These are phyloP conservation scores for Nothocercus nigrocapillus DNA, from an alignment of 2,113 vertebrate species.

Conservation along the genomic window DNA sequence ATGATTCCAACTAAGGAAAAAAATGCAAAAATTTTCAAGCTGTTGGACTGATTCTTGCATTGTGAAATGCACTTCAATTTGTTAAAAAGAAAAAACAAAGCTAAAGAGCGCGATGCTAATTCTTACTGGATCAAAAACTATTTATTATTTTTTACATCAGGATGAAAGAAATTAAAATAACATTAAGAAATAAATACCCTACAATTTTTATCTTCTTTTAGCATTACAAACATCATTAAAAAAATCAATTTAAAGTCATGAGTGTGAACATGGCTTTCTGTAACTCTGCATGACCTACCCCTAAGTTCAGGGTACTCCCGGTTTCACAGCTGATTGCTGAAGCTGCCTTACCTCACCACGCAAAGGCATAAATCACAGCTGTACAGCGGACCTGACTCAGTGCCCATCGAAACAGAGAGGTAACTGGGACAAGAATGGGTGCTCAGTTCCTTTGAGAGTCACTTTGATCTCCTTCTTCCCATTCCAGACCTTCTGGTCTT, in stretches of 20 bases:
- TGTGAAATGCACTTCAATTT: neutral
- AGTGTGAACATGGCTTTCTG: neutral
- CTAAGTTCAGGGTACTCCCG: too few relatives aligned
- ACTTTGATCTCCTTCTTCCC: neutral
- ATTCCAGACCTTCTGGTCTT: neutral
- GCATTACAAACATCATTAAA: neutral
- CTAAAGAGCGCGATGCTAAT: rapidly evolving
- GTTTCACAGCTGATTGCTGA: neutral
- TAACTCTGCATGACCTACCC: neutral
- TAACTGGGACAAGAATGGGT: neutral
- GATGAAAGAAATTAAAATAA: neutral
- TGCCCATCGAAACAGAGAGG: neutral
- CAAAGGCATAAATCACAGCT: neutral
- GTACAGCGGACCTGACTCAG: neutral
- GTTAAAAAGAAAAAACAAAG: neutral
- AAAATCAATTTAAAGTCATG: neutral
- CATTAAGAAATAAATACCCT: neutral
- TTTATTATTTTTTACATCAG: neutral
- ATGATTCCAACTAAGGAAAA: neutral
- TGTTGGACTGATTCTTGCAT: neutral
- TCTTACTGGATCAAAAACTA: neutral
- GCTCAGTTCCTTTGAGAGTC: neutral
- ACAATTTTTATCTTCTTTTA: neutral
- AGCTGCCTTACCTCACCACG: neutral
- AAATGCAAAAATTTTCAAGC: neutral